Evolutionary conservation across 2,797 vertebrate genomes (phyloP), one percentile per base, ranked within the genome.

Genomic region (Coilia nasus): DNA sequence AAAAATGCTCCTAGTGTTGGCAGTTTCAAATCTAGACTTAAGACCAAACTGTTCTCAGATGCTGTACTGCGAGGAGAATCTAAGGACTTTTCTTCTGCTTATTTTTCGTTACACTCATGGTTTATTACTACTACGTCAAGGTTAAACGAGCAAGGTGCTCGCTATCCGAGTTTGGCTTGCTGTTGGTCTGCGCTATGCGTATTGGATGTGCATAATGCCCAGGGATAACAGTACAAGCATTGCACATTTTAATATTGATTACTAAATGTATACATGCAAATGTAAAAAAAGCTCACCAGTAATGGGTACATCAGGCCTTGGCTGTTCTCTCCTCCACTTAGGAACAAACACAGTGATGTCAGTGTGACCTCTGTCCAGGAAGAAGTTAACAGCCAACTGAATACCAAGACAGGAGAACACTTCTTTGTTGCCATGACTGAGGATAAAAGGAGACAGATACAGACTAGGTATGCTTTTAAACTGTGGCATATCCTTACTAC

Each of bases 351-450:
- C 98, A 0, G 97, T 99, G 86, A 99, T 95, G 83, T 97, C 95
- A 88, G 95, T 94, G 91, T 99, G 98, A 47, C 97, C 97, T 93
- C 97, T 94, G 50, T 98, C 96, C 93, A 97, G 93, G 94, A 99
- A 99, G 95, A 97, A 99, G 85, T 97, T 96, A 44, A 99, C 98
- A 31, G 98, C 96, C 87, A 99, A 90, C 85, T 98, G 97, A 94
- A 99, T 99, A 89, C 98, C 98, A 88, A 97, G 94, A 88, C 98
- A 99, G 23, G 98, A 99, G 93, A 99, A 99, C 19, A 98, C 97
- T 93, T 99, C 97, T 94, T 99, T 99, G 95, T 99, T 99, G 10
- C 98, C 98, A 60, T 99, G 98, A 91, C 98, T 99, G 90, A 81
- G 62, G 1, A 41, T 85, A 86, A 82, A 62, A n/a, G 62, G 82